These are phyloP conservation scores for Triplophysa yarkandensis DNA, from an alignment of 2,797 vertebrate species.

Conservation along the genomic window DNA sequence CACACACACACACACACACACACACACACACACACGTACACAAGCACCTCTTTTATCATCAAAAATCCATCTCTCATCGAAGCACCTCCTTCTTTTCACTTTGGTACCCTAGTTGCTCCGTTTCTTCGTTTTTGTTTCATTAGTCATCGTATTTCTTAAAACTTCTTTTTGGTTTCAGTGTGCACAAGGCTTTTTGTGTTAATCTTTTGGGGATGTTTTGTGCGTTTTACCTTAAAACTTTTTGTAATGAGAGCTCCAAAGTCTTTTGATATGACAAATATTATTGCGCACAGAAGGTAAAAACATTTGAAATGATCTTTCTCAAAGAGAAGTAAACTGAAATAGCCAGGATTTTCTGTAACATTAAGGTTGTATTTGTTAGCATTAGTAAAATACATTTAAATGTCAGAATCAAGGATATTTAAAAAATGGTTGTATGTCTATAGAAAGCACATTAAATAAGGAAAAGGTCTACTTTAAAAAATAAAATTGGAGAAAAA, in stretches of 20 bases:
- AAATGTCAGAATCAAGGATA: too few relatives aligned
- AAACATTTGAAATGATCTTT: neutral
- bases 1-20: too few relatives aligned
- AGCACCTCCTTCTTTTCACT: slow-evolving; percentile 16
- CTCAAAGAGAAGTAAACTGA: neutral
- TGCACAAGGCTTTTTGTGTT: neutral
- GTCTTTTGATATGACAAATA: neutral
- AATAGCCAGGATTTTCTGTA: neutral
- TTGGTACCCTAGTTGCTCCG: slow-evolving; percentile 36
- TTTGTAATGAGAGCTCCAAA: neutral
- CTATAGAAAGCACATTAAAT: too few relatives aligned
- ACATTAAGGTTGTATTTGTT: too few relatives aligned
- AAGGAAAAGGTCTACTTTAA: too few relatives aligned
- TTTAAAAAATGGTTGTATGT: too few relatives aligned
- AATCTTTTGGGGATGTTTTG: neutral
- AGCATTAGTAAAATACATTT: too few relatives aligned
- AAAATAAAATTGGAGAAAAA: too few relatives aligned
- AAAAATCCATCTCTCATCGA: slow-evolving; percentile 47
- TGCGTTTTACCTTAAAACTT: neutral
- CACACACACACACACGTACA: slow-evolving; percentile 34
- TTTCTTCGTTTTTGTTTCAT: slow-evolving; percentile 19
- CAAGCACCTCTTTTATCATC: slow-evolving; percentile 42
- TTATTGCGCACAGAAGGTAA: neutral
- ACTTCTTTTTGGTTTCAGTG: neutral
- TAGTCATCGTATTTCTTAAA: neutral